Evolutionary conservation across 2,888 invertebrate species (phyloP).

Genomic region (Chloroclystis v-ata): DNA sequence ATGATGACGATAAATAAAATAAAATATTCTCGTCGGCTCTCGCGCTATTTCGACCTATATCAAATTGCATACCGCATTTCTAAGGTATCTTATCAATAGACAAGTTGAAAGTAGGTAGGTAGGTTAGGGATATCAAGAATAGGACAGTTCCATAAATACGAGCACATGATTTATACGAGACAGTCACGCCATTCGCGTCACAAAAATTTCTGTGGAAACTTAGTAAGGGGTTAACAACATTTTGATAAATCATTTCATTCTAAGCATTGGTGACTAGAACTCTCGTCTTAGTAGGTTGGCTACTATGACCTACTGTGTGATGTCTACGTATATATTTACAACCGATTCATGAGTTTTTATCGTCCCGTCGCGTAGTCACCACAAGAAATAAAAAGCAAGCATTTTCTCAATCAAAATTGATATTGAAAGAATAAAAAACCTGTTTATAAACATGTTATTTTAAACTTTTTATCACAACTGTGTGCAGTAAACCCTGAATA

Average conservation of each 20-base stretch:
- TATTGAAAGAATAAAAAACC: conserved; percentile 1
- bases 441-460: conserved; percentile 7
- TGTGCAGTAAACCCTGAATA: background rate
- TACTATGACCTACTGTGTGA: too few species aligned
- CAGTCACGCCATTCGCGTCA: conserved; percentile 45
- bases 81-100: too few species aligned
- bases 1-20: too few species aligned
- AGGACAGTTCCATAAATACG: conserved; percentile 57
- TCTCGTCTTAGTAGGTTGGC: too few species aligned
- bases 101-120: background rate
- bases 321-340: too few species aligned
- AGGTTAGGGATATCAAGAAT: conserved; percentile 36
- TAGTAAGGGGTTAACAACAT: conserved; percentile 34
- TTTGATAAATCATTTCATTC: conserved; percentile 10
- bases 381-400: too few species aligned
- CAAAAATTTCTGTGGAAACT: conserved; percentile 46
- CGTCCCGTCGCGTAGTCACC: too few species aligned
- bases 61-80: too few species aligned
- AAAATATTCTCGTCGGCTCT: too few species aligned
- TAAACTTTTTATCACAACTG: background rate
- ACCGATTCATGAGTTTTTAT: too few species aligned
- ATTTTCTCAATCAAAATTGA: background rate
- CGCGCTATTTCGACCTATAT: too few species aligned
- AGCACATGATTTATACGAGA: conserved; percentile 46
- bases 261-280: too few species aligned